Base-by-base conservation (phyloP, 2,113 vertebrate genomes). In the Antennarius striatus region DNA sequence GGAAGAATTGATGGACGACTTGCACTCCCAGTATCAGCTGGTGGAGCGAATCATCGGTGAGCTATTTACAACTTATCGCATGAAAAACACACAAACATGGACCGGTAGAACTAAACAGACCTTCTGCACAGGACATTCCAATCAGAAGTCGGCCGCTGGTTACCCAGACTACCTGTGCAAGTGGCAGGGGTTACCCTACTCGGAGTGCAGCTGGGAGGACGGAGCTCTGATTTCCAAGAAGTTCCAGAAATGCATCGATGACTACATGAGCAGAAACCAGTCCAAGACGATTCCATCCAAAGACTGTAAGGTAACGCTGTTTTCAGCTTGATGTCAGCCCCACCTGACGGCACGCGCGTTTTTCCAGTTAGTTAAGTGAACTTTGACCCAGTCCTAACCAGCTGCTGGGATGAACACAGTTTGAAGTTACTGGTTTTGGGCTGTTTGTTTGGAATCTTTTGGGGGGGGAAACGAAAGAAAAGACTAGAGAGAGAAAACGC, bases 91-190 rank as follows among this genome's bases (percentile, higher is more conserved):
- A 5, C 3, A 46, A 2, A 3, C 16, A 22, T 63, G 30, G 9
- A 40, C 49, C 8, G 66, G 13, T 56, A 3, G 16, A 7, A 50
- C 22, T 59, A 15, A 68, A 36, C 28, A 3, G 2, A 4, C 29
- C 0, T 56, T 0, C 70, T 71, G 50, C 54, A 14, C 76, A 99
- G 98, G 95, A 75, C 97, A 99, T 94, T 98, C 97, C 55, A 99
- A 98, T 91, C 97, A 99, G 83, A 99, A 98, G 83, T 98, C 97
- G 40, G 95, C 94, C 0, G 97, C 97, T 49, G 98, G 98, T 63
- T 98, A 94, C 89, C 98, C 98, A 58, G 98, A 99, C 86, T 99
- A 99, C 85, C 94, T 98, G n/a, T 99, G 96, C 84, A 99, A 99
- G 74, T 99, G 97, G 97, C 98, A 99, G 65, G 97, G 98, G 50